Conservation (phyloP, 1,140 invertebrate genomes). For the Oryzaephilus surinamensis region DNA sequence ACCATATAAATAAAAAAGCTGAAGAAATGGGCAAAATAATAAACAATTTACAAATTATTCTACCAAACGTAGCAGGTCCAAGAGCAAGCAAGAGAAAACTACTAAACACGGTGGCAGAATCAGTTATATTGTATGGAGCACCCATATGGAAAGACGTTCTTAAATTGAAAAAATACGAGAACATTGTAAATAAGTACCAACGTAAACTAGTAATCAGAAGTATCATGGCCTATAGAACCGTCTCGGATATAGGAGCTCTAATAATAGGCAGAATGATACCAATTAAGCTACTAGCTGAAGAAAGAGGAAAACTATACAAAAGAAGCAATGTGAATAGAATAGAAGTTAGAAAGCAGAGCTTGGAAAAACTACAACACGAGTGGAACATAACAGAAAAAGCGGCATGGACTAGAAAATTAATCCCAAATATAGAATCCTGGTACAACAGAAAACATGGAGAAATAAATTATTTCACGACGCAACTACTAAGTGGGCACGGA, state of each 20-base stretch:
- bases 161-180: background rate
- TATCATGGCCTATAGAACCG: conserved; percentile 8
- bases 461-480: conserved; percentile 3
- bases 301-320: background rate
- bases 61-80: conserved; percentile 3
- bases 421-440: conserved; percentile 5
- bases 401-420: conserved; percentile 10
- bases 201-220: background rate
- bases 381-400: conserved; percentile 7
- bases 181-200: background rate
- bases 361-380: conserved; percentile 8
- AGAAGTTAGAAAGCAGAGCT: background rate
- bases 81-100: conserved; percentile 2
- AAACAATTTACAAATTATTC: background rate
- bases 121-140: conserved; percentile 6
- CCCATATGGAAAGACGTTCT: conserved; percentile 2
- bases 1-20: conserved; percentile 11
- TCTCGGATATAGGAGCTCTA: conserved; percentile 1
- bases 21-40: background rate
- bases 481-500: no score
- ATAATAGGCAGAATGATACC: conserved; percentile 4
- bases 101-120: conserved; percentile 3
- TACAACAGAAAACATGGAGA: background rate
- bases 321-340: background rate
- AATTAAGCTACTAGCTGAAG: conserved; percentile 3